Base-by-base conservation (phyloP, 2,113 vertebrate species). In the Cottus gobio region DNA sequence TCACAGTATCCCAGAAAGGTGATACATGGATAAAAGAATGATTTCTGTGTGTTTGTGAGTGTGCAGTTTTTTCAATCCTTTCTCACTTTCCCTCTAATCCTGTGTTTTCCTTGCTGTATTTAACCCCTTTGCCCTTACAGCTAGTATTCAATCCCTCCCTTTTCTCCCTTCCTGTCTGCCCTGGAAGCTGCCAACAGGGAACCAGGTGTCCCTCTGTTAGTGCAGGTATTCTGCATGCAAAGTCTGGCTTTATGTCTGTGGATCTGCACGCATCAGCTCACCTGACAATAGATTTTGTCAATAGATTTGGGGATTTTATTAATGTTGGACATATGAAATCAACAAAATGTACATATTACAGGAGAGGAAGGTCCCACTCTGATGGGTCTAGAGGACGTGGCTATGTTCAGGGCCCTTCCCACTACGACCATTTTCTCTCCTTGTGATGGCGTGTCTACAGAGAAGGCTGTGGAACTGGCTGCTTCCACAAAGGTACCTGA, bases 361-460 rank as follows among this genome's bases (percentile, higher is more conserved):
- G 98, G 97, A 86, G 97, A 99, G 90, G 96, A 98, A 50, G 97
- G 97, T 15, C 97, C 98, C 2, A 97, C 97, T 74, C 95, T 98
- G 93, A 99, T 99, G 98, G 96, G 95, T 39, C 93, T 99, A 68
- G 97, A 99, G 89, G 98, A 99, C 36, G 77, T 99, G 78, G 93
- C 93, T 84, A 96, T 99, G 96, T 98, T 99, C 83, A 95, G 97
- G 30, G 90, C 95, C 31, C 64, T 99, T 80, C 98, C 97, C 74
- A 95, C 83, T 22, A 87, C 96, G 3, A 99, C 98, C 2, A 93
- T 99, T 65, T 99, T 99, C 89, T 99, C 97, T 80, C 97, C 97
- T 26, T 96, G 97, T 1, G 97, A 99, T 34, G 97, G 95, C 2
- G 96, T 99, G 57, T 94, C 97, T 24, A 96, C 97, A 7, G 98